phyloP scores from a whole-genome alignment of 2,888 invertebrate genomes.

The Ashinkailepas kermadecensis region DNA sequence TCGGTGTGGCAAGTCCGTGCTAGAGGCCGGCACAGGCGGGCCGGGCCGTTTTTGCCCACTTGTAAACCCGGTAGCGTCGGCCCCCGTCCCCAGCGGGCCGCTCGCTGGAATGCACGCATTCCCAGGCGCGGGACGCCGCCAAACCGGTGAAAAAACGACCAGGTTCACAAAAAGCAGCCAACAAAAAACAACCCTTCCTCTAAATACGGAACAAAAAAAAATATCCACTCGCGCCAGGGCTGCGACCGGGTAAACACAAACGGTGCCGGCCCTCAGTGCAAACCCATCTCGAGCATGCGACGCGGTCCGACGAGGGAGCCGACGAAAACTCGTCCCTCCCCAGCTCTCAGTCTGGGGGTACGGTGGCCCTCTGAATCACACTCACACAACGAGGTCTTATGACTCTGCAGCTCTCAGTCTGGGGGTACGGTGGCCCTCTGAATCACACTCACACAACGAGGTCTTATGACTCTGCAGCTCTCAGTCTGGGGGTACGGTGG shows the following conservation, averaged over 20 bases:
- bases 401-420: too few relatives aligned
- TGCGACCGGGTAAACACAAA: constrained; percentile 1
- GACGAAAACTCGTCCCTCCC: background rate
- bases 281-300: background rate
- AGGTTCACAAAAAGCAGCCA: background rate
- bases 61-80: background rate
- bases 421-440: too few relatives aligned
- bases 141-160: background rate
- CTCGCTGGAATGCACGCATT: background rate
- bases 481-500: too few relatives aligned
- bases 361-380: background rate
- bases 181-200: constrained; percentile 23
- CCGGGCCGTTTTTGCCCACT: background rate
- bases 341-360: background rate
- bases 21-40: too few relatives aligned
- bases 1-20: too few relatives aligned
- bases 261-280: constrained; percentile 8
- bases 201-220: constrained; percentile 8
- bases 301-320: background rate
- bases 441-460: too few relatives aligned
- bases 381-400: too few relatives aligned
- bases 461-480: too few relatives aligned
- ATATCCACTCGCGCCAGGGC: too few relatives aligned
- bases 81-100: background rate
- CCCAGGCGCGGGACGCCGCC: background rate